Base-by-base conservation (phyloP, 2,113 vertebrate genomes). In the Pluvianellus socialis region DNA sequence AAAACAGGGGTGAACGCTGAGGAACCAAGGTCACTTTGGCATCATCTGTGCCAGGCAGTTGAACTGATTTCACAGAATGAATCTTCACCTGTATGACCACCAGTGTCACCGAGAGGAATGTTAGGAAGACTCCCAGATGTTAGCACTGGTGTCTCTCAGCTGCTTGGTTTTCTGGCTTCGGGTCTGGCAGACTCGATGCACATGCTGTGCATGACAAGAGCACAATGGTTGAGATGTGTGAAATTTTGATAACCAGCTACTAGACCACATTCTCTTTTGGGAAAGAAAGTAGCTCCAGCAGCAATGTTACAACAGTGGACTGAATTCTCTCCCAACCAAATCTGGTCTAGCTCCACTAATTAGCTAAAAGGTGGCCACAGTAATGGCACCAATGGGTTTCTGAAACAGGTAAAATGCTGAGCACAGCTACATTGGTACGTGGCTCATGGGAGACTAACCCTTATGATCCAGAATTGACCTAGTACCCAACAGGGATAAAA, bases 81-180 rank as follows among this genome's bases (percentile, higher is more conserved):
- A 35, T 58, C 33, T 33, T 65, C 4, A 5, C 4, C 12, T 45
- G 4, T 68, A 7, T 65, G 26, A 49, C 24, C 52, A 79, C 35
- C 47, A 82, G 22, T 8, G 12, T 55, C 52, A 30, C 44, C 28
- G 28, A 1, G 1, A 14, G 23, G 44, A 62, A 15, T 22, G 5
- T 38, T 50, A n/a, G 66, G 61, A 74, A 86, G 20, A 11, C 47
- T 67, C 47, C 13, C 28, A 59, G 28, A 35, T 14, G 8, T 44
- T 7, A 50, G 38, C 0, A 0, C 68, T 63, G 47, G 20, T 59
- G 3, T 74, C 42, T 67, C 58, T 52, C 52, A 90, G 38, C 15
- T 72, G n/a, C 68, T n/a, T 5, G 8, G 26, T 30, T 75, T 75
- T 82, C 62, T 79, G 35, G 40, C 15, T 70, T 44, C 11, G 14